These are phyloP conservation scores for Cephalophus harveyi DNA, from an alignment of 2,113 vertebrate genomes.

Conservation along the genomic window DNA sequence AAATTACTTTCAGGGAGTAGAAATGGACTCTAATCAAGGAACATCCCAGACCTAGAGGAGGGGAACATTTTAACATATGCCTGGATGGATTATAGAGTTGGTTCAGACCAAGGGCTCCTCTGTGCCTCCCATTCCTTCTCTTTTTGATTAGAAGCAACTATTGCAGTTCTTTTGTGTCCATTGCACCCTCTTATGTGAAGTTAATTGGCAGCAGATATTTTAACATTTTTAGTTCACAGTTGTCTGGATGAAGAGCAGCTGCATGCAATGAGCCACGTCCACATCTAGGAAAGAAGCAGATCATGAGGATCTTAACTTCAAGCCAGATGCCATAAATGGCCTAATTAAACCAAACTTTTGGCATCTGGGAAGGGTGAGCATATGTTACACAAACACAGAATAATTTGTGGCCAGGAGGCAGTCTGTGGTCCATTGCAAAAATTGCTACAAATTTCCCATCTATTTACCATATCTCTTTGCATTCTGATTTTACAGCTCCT, in stretches of 20 bases:
- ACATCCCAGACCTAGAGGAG: background rate
- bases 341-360: background rate
- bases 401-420: background rate
- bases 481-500: background rate
- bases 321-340: background rate
- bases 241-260: background rate
- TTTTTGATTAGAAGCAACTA: background rate
- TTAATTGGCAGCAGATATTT: background rate
- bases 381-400: background rate
- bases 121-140: background rate
- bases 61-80: background rate
- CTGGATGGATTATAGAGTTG: background rate
- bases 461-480: background rate
- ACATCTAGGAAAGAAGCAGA: background rate
- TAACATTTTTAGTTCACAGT: background rate
- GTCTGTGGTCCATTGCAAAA: background rate
- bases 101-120: background rate
- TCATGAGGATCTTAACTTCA: background rate
- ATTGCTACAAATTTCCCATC: background rate
- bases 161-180: background rate
- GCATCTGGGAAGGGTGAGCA: background rate
- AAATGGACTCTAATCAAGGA: background rate
- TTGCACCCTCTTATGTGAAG: background rate
- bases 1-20: background rate
- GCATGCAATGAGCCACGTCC: background rate